phyloP scores from a whole-genome alignment of 2,113 vertebrate genomes.

The Seriola aureovittata region DNA sequence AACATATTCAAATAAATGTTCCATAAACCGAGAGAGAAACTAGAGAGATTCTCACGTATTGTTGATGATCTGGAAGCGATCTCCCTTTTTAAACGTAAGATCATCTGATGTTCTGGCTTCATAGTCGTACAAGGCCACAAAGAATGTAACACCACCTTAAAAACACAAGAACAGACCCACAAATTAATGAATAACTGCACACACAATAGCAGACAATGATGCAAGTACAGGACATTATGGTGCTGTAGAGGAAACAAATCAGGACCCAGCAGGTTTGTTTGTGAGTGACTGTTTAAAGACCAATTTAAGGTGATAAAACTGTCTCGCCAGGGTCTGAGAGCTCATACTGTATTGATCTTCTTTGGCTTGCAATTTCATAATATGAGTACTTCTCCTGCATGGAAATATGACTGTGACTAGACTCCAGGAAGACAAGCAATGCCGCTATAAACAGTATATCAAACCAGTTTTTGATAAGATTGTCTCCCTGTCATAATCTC shows the following conservation, averaged over 20 bases:
- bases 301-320: conserved; percentile 19
- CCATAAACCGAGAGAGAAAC: not conserved
- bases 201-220: not conserved
- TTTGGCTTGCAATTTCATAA: conserved; percentile 15
- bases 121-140: conserved; percentile 99
- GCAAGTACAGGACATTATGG: not conserved
- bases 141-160: conserved; percentile 97
- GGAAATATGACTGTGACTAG: conserved; percentile 27
- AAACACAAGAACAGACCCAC: conserved; percentile 21
- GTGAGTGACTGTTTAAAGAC: conserved; percentile 9
- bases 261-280: not conserved
- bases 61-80: conserved; percentile 99
- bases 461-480: not conserved
- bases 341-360: conserved; percentile 44
- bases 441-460: not conserved
- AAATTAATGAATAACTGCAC: not conserved
- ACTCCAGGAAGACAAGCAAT: not conserved
- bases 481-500: not conserved
- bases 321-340: conserved; percentile 22
- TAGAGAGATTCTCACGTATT: conserved; percentile 91
- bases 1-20: not conserved
- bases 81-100: conserved; percentile 98
- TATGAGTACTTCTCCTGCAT: not conserved
- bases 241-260: not conserved
- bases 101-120: conserved; percentile 98